Conservation (phyloP, 2,797 vertebrate genomes). For the Amniataba percoides region DNA sequence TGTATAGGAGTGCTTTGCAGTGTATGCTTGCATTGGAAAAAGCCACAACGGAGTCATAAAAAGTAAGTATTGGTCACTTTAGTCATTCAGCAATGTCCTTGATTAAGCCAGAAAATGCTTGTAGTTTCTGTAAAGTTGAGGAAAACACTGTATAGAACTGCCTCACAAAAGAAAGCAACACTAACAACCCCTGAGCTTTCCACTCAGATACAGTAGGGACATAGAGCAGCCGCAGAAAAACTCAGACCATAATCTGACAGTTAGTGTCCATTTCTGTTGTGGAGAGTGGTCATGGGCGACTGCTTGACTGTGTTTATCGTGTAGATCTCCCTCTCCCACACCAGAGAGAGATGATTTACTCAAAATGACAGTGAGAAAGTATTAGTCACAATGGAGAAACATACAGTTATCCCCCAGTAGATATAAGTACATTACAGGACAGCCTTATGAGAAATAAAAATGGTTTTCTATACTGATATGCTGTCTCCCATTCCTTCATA, state of each 20-base stretch:
- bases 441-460: conserved; percentile 87
- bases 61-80: conserved; percentile 66
- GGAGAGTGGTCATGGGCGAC: conserved; percentile 58
- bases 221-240: conserved; percentile 38
- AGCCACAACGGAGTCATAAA: conserved; percentile 54
- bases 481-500: conserved; percentile 74
- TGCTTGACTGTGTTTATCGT: conserved; percentile 55
- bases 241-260: conserved; percentile 54
- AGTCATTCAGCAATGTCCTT: conserved; percentile 62
- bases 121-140: conserved; percentile 73
- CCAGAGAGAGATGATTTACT: conserved; percentile 66
- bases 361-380: conserved; percentile 68
- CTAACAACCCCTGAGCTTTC: conserved; percentile 48
- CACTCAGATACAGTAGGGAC: conserved; percentile 47
- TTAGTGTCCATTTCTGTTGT: conserved; percentile 50
- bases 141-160: conserved; percentile 81
- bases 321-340: conserved; percentile 63
- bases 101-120: conserved; percentile 58
- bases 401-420: conserved; percentile 79
- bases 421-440: conserved; percentile 80
- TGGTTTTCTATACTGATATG: conserved; percentile 84
- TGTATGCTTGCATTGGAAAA: conserved; percentile 65
- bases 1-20: conserved; percentile 61
- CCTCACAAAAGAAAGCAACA: conserved; percentile 68
- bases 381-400: conserved; percentile 76